Conservation (phyloP, 2,113 vertebrate species). For the Seriola rivoliana region DNA sequence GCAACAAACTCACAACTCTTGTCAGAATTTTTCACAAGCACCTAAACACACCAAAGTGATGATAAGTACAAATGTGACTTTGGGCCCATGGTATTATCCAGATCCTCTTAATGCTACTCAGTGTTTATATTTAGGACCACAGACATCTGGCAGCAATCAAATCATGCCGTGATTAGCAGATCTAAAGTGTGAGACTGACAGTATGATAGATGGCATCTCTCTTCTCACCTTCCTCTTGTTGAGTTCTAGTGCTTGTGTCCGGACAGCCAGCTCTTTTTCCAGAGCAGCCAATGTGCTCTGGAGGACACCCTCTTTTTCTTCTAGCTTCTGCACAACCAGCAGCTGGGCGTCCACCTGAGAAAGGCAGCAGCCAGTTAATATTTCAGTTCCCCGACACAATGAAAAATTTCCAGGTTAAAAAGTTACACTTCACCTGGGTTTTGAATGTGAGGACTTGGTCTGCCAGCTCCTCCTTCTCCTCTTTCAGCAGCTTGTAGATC, state of each 20-base stretch:
- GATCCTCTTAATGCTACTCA: conserved; percentile 3
- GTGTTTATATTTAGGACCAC: not conserved
- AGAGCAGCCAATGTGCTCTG: conserved; percentile 88
- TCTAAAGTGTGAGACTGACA: not conserved
- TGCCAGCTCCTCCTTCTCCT: conserved; percentile 94
- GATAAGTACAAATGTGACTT: not conserved
- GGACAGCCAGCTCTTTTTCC: conserved; percentile 91
- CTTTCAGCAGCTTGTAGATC: conserved; percentile 94
- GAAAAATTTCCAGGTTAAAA: not conserved
- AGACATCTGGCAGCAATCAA: conserved; percentile 44
- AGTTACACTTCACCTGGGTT: conserved; percentile 86
- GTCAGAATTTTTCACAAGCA: conserved; percentile 1
- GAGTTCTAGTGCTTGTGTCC: conserved; percentile 91
- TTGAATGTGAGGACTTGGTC: conserved; percentile 94
- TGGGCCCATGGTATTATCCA: not conserved
- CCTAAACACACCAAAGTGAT: conserved; percentile 11
- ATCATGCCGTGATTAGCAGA: conserved; percentile 13
- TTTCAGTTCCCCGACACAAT: not conserved
- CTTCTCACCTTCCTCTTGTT: conserved; percentile 93
- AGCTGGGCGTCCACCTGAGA: conserved; percentile 93
- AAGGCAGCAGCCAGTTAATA: not conserved
- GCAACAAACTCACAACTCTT: not conserved
- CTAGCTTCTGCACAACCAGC: conserved; percentile 92
- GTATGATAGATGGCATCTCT: not conserved
- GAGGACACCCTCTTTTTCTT: conserved; percentile 92